phyloP scores from a whole-genome alignment of 2,797 vertebrate species.

The Cephalopachus bancanus region DNA sequence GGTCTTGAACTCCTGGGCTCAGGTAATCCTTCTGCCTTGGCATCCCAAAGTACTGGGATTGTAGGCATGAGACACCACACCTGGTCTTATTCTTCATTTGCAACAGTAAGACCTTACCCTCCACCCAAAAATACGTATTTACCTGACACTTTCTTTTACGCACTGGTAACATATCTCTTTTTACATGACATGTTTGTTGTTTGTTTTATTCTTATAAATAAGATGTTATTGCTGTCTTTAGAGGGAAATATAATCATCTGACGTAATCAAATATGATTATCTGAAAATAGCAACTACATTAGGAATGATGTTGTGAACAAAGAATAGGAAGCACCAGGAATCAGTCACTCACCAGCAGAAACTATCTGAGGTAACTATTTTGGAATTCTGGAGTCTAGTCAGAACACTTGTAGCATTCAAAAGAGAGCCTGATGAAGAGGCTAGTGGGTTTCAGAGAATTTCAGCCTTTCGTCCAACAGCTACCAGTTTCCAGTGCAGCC shows the following conservation, averaged over 20 bases:
- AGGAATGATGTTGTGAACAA: background rate
- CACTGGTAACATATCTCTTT: background rate
- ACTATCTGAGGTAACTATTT: background rate
- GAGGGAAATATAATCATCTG: no score
- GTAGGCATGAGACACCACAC: no score
- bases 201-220: background rate
- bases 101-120: background rate
- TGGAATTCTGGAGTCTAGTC: background rate
- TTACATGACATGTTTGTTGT: background rate
- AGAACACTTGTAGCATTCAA: background rate
- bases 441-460: background rate
- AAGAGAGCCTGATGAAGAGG: background rate
- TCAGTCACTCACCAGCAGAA: background rate
- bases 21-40: no score
- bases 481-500: background rate
- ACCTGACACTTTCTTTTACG: background rate
- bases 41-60: no score
- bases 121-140: background rate
- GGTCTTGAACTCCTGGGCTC: no score
- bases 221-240: no score
- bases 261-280: no score
- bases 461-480: background rate
- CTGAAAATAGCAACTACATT: background rate
- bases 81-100: background rate
- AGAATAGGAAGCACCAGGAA: background rate